These are phyloP conservation scores for Chiroxiphia lanceolata DNA, from an alignment of 2,797 vertebrate species.

Conservation along the genomic window DNA sequence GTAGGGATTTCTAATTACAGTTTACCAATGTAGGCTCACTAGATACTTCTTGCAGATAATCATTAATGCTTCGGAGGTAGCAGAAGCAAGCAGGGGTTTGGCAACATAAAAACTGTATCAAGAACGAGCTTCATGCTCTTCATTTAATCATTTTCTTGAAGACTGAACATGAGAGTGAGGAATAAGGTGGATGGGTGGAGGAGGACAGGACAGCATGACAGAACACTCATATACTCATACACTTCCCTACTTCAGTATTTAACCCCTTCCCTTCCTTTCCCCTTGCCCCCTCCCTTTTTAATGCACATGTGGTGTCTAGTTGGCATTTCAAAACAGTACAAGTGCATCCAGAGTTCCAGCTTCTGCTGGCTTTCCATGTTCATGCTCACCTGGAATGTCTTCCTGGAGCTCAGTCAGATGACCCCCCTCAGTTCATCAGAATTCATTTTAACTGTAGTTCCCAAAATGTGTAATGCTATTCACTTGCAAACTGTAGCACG, in stretches of 20 bases:
- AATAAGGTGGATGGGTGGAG: neutral
- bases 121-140: neutral
- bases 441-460: neutral
- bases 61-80: conserved; percentile 21
- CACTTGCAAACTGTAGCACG: neutral
- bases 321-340: neutral
- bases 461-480: neutral
- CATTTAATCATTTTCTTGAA: neutral
- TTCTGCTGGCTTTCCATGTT: neutral
- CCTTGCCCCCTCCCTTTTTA: neutral
- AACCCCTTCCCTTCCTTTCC: neutral
- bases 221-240: conserved; percentile 16
- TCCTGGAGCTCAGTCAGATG: neutral
- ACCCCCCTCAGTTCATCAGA: neutral
- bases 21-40: conserved; percentile 33
- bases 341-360: neutral
- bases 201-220: neutral
- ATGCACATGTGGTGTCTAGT: neutral
- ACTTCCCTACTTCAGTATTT: neutral
- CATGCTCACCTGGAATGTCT: neutral
- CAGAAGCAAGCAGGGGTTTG: neutral
- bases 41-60: conserved; percentile 38
- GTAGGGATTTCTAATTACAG: conserved; percentile 40
- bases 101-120: neutral
- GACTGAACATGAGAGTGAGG: neutral